A percentile compares a stretch with the other conserved stretches of the same genome.
phyloP scores from a whole-genome alignment of 1,140 invertebrate genomes.

The Drosophila nigromelanica region DNA sequence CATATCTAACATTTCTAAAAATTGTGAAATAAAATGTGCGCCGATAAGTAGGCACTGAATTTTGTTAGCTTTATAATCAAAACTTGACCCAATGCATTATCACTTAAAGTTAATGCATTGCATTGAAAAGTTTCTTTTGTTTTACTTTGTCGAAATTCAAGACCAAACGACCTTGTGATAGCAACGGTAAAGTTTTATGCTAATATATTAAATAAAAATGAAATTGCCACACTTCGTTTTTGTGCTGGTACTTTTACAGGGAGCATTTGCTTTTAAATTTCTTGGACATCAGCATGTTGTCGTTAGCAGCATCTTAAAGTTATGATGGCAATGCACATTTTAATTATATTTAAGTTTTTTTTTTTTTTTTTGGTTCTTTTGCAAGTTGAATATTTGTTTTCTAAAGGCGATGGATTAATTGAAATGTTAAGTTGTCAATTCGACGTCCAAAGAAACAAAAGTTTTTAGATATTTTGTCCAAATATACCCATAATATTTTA shows the following conservation, averaged over 20 bases:
- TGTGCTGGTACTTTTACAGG: no score
- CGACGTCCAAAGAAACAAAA: not conserved
- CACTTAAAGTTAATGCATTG: not conserved
- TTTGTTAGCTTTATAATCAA: not conserved
- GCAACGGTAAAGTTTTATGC: not conserved
- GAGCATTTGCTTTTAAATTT: no score
- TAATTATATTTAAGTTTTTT: not conserved
- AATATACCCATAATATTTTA: no score
- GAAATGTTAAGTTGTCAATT: not conserved
- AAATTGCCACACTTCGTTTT: not conserved
- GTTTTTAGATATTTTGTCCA: no score
- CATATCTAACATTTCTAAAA: no score
- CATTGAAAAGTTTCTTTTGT: not conserved
- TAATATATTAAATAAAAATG: not conserved
- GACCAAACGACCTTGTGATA: not conserved
- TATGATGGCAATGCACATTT: no score
- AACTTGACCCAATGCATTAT: not conserved
- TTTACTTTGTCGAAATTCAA: not conserved
- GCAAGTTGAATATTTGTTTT: not conserved
- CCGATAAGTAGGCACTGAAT: slow-evolving; percentile 23
- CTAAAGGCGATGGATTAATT: not conserved
- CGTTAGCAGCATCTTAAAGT: no score
- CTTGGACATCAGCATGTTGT: no score
- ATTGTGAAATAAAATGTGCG: not conserved
- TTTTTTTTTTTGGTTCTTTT: not conserved